phyloP scores from a whole-genome alignment of 2,113 vertebrate genomes.

The Indri indri region DNA sequence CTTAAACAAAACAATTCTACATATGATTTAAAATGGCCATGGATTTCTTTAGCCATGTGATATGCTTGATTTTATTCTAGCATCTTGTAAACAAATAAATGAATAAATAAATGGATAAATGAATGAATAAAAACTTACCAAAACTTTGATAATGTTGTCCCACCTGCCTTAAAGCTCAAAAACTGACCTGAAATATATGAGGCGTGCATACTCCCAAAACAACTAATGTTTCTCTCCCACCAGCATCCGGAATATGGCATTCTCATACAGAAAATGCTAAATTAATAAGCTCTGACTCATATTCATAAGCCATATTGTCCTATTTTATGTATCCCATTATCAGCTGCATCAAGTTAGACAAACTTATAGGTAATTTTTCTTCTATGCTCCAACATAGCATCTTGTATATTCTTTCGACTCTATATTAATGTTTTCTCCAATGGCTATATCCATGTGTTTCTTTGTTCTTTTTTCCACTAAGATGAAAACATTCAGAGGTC shows the following conservation, averaged over 20 bases:
- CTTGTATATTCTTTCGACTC: fast-evolving
- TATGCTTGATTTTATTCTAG: neutral
- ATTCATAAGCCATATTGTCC: neutral
- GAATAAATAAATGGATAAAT: neutral
- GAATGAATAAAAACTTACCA: neutral
- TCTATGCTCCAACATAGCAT: neutral
- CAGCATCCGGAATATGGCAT: neutral
- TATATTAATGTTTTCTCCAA: neutral
- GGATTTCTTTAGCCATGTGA: neutral
- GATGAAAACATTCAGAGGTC: neutral
- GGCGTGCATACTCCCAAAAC: fast-evolving
- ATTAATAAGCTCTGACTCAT: neutral
- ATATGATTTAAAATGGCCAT: neutral
- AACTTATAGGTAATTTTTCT: neutral
- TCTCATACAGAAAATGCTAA: neutral
- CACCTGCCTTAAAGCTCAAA: neutral
- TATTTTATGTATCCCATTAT: neutral
- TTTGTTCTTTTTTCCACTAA: neutral
- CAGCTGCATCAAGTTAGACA: neutral
- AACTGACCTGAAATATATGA: neutral
- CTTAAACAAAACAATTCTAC: neutral
- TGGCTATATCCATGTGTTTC: neutral
- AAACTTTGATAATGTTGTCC: neutral
- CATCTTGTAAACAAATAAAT: neutral
- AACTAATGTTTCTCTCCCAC: neutral